These are phyloP conservation scores for Danio tinwini DNA, from an alignment of 2,797 vertebrate genomes.

Conservation along the genomic window DNA sequence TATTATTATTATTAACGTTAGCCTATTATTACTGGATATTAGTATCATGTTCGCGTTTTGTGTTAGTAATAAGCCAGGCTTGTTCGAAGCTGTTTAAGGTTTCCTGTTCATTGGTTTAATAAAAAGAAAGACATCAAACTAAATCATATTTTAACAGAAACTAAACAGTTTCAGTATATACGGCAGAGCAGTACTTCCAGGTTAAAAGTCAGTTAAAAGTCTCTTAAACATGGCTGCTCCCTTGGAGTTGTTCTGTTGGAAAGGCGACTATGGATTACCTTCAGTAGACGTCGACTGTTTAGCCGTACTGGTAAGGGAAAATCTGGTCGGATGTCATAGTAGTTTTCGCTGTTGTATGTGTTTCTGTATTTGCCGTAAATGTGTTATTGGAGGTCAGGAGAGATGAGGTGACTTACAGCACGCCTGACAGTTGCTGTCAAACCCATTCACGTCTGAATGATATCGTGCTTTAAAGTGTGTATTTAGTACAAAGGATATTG, in stretches of 20 bases:
- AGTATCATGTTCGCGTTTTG: neutral
- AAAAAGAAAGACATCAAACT: neutral
- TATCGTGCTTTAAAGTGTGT: neutral
- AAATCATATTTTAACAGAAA: no score
- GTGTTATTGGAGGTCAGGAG: neutral
- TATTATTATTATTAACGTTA: no score
- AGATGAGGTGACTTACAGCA: constrained; percentile 12
- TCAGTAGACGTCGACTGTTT: constrained; percentile 66
- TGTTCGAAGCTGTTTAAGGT: neutral
- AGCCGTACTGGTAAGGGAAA: constrained; percentile 64
- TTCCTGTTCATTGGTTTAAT: neutral
- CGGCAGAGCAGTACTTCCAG: constrained; percentile 45
- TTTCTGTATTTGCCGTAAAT: neutral
- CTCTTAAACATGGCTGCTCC: constrained; percentile 64
- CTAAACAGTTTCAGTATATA: constrained; percentile 31
- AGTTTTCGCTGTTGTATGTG: neutral
- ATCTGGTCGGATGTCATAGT: neutral
- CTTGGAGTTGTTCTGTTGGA: constrained; percentile 68
- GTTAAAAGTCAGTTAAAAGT: constrained; percentile 37
- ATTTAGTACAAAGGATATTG: no score
- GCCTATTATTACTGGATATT: neutral
- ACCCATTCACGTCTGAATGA: neutral
- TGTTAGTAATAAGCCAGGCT: neutral
- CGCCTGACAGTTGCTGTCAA: neutral
- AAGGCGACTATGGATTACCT: constrained; percentile 66